Percentiles rank a stretch among this genome's conserved stretches.
These are phyloP conservation scores for Cichladusa arquata DNA, from an alignment of 2,113 vertebrate genomes.

Conservation along the genomic window DNA sequence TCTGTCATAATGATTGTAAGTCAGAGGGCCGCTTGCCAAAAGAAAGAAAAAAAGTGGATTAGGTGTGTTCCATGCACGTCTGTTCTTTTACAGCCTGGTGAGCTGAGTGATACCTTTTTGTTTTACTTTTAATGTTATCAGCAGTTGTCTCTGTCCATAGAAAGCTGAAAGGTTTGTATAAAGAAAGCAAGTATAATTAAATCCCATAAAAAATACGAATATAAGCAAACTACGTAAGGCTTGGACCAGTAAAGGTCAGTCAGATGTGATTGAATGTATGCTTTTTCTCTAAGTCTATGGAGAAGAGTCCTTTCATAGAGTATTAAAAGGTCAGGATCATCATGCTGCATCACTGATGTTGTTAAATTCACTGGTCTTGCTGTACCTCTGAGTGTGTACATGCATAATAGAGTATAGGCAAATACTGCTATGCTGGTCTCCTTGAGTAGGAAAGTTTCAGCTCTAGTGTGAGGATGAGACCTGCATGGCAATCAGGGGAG, in stretches of 20 bases:
- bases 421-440: neutral
- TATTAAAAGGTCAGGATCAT: neutral
- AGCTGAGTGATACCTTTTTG: neutral
- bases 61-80: neutral
- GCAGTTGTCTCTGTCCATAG: neutral
- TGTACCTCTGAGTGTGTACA: neutral
- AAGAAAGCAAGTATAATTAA: neutral
- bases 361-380: neutral
- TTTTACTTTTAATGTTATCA: neutral
- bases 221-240: neutral
- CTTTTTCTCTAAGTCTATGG: neutral
- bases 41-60: neutral
- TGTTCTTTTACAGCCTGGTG: neutral
- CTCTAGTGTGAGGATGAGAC: neutral
- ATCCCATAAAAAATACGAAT: neutral
- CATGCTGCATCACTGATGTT: neutral
- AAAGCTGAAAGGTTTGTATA: neutral
- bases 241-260: neutral
- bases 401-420: neutral
- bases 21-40: neutral
- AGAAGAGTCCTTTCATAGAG: neutral
- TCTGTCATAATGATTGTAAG: neutral
- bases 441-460: conserved; percentile 13
- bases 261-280: rapidly evolving
- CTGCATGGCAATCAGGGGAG: neutral